Conservation (phyloP, 2,797 vertebrate species). For the Microhierax caerulescens region DNA sequence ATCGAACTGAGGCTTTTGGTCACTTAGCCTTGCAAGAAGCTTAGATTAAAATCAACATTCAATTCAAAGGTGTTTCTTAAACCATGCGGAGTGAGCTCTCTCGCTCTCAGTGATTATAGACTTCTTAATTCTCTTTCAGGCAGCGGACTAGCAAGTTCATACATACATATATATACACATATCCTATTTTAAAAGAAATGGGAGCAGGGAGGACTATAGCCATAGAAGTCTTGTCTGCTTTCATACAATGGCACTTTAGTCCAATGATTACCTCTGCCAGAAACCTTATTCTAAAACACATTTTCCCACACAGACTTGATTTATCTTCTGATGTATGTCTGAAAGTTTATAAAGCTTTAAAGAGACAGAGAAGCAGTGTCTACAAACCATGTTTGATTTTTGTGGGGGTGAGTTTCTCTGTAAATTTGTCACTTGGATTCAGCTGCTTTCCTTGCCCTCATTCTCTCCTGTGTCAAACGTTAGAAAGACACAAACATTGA, state of each 20-base stretch:
- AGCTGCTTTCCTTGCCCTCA: constrained; percentile 60
- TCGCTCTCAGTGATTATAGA: neutral
- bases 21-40: neutral
- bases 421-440: neutral
- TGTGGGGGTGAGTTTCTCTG: neutral
- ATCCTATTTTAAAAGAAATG: neutral
- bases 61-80: neutral
- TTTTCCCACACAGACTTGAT: neutral
- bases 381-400: neutral
- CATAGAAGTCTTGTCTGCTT: neutral
- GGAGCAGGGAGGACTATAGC: neutral
- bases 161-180: no score
- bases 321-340: neutral
- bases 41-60: neutral
- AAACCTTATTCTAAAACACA: neutral
- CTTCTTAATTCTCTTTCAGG: neutral
- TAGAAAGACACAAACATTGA: constrained; percentile 4
- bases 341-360: constrained; percentile 28
- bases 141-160: neutral
- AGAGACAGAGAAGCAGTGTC: neutral
- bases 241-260: neutral
- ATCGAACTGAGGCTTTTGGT: neutral
- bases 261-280: neutral
- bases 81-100: neutral
- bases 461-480: constrained; percentile 35